Evolutionary conservation across 2,888 invertebrate species (phyloP), one percentile per base, ranked within the genome.

Genomic region (Dioctria linearis): DNA sequence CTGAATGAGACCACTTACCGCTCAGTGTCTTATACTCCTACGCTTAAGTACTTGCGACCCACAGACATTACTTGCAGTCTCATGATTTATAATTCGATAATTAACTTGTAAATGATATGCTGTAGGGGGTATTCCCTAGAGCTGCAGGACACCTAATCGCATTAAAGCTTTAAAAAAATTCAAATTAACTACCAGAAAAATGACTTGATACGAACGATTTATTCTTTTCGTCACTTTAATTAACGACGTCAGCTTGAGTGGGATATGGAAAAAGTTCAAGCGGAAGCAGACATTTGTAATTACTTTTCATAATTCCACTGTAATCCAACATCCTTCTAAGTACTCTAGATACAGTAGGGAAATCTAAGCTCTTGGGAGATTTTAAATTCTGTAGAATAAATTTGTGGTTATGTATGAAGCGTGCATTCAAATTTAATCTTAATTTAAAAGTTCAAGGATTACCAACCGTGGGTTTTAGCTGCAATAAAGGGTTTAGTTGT

Each of bases 81-180:
- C 69, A 39, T 73, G 57, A 73, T 73, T 73, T 73, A 73, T 73
- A 73, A 73, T 73, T 73, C 59, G 39, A 57, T 73, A 73, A 73
- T 73, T 73, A 73, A 73, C 73, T 73, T 73, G 57, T 73, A 73
- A 73, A 73, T 73, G 73, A 73, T 57, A 73, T 73, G 73, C 73
- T 25, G 25, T 25, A 42, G 59, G 59, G 57, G 39, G 73, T 73
- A 57, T 57, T 39, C 57, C 73, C 40, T 39, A 37, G 57, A 25
- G 37, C 57, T 73, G 57, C 40, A 42, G 42, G n/a, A n/a, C 59
- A 42, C 25, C 43, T 73, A 73, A 73, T 73, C 73, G 73, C 42
- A 73, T 73, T 73, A 73, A 57, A 43, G 59, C 73, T 57, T 73
- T 73, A 39, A 61, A 73, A 67, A 67, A 73, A 73, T 73, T 73